Conservation (phyloP, 2,888 invertebrate species). For the Lymantria monacha region DNA sequence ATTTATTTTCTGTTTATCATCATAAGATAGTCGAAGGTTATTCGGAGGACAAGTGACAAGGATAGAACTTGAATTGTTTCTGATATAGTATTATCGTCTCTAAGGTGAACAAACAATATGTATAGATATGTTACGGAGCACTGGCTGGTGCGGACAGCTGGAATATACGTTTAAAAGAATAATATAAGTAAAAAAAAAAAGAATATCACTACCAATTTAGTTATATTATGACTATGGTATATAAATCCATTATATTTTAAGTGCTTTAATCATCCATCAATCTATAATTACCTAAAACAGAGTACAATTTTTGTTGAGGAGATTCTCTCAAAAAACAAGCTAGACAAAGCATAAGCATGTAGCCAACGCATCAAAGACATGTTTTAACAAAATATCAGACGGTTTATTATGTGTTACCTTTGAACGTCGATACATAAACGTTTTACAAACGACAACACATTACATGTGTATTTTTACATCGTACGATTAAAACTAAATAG, state of each 20-base stretch:
- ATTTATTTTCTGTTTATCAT: conserved; percentile 17
- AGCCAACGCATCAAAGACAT: conserved; percentile 11
- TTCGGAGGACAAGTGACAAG: conserved; percentile 2
- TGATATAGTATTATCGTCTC: conserved; percentile 1
- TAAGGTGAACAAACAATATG: conserved; percentile 9
- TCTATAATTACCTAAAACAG: no score
- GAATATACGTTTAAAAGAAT: no score
- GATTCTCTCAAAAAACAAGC: no score
- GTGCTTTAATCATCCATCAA: no score
- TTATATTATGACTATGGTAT: no score
- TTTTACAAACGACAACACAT: not conserved
- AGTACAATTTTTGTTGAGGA: no score
- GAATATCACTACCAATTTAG: not conserved
- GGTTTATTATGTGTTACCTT: conserved; percentile 6
- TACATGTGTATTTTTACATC: not conserved
- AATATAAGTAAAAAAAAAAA: not conserved
- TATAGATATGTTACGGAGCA: not conserved
- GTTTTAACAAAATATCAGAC: conserved; percentile 14
- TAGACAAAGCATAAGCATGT: no score
- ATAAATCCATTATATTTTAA: no score
- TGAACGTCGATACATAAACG: not conserved
- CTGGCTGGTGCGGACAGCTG: not conserved
- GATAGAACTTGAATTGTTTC: conserved; percentile 15
- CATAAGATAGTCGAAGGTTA: conserved; percentile 13
- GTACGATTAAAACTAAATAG: not conserved